Base-by-base conservation (phyloP, 2,797 vertebrate genomes). In the Denticeps clupeoides region DNA sequence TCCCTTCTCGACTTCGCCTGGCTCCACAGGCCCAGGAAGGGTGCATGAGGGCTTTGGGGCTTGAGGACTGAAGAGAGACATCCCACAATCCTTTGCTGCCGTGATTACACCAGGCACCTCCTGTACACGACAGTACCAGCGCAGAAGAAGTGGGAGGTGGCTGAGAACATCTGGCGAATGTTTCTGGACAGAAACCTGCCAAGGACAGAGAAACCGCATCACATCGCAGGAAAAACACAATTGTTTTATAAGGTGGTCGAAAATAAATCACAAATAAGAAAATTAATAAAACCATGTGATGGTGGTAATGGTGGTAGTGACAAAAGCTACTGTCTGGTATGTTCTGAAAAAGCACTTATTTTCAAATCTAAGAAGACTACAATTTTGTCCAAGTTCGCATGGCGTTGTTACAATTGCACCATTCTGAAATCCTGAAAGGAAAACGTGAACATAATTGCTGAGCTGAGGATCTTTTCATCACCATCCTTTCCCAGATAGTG, bases 71-170 rank as follows among this genome's bases (percentile, higher is more conserved):
- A 83, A 72, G 51, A 94, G 69, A 9, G 65, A 47, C 47, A 97
- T 84, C 19, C 80, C 85, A 65, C 90, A 94, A 49, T 75, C 82
- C 41, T 63, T 38, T 45, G 89, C 84, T 26, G 91, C 85, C 37
- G 56, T 58, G 41, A 73, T 76, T n/a, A 96, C 79, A 51, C 86
- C 77, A 2, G 90, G 87, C 16, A 99, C 84, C 67, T 89, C 81
- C 46, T 88, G 89, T 51, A 95, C 79, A 33, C 81, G 83, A 45
- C 10, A 66, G 73, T 93, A 93, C 95, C 93, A 99, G 2, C 73
- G 67, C 37, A 77, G 63, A 62, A 98, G 77, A 50, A 90, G 70
- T 1, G 92, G 91, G 41, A 98, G 78, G 6, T 64, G 64, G 25
- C 62, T 41, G 5, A 86, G 66, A 42, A 58, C 71, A 47, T 74